Evolutionary conservation across 2,113 vertebrate species (phyloP).

Genomic region (Melanerpes formicivorus): DNA sequence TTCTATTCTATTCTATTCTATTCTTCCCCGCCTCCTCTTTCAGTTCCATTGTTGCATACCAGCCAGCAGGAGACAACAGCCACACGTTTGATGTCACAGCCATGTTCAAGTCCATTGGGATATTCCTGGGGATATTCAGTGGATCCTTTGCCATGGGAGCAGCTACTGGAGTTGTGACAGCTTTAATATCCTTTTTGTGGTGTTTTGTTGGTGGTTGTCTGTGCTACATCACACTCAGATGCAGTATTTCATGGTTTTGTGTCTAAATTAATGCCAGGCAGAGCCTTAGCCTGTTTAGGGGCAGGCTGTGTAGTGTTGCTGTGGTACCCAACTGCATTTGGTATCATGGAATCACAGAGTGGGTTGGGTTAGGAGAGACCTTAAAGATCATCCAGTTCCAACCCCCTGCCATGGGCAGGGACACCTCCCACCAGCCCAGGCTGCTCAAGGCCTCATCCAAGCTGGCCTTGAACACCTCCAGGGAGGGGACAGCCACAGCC

Average conservation of each 20-base stretch:
- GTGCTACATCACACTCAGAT: not conserved
- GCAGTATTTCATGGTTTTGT: not conserved
- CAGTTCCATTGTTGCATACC: slow-evolving; percentile 96
- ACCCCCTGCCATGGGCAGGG: no score
- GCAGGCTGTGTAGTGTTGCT: not conserved
- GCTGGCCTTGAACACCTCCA: no score
- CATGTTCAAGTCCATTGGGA: slow-evolving; percentile 93
- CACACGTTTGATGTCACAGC: slow-evolving; percentile 95
- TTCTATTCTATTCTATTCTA: no score
- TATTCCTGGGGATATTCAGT: slow-evolving; percentile 97
- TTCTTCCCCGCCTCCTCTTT: slow-evolving; percentile 8
- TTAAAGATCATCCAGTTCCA: no score
- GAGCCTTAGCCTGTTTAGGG: not conserved
- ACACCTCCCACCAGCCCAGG: no score
- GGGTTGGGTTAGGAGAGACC: no score
- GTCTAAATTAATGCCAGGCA: not conserved
- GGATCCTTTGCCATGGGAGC: slow-evolving; percentile 96
- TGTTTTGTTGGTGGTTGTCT: not conserved
- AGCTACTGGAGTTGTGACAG: slow-evolving; percentile 93
- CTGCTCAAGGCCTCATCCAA: no score
- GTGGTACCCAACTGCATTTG: not conserved
- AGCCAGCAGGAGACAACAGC: slow-evolving; percentile 92
- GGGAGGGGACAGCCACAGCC: no score
- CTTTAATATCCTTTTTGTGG: slow-evolving; percentile 93
- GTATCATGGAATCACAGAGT: no score